phyloP scores from a whole-genome alignment of 2,797 vertebrate species.

The Sebastiscus tertius region DNA sequence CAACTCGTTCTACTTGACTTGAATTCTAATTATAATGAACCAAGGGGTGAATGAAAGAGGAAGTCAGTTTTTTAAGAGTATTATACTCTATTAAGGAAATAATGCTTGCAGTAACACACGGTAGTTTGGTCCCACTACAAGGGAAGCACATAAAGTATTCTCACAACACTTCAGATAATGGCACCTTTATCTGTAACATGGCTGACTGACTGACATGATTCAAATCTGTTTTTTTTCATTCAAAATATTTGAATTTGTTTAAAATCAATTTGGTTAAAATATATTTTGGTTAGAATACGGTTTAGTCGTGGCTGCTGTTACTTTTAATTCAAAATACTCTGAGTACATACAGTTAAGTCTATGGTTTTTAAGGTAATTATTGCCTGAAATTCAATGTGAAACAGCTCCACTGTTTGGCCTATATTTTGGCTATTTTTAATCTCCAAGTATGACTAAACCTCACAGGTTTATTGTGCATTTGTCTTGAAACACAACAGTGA shows the following conservation, averaged over 20 bases:
- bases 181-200: background rate
- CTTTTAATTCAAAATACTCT: constrained; percentile 8
- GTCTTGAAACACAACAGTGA: background rate
- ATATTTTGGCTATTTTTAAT: constrained; percentile 17
- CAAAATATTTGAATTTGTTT: constrained; percentile 1
- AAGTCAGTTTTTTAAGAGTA: constrained; percentile 45
- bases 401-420: constrained; percentile 22
- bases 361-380: constrained; percentile 36
- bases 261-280: constrained; percentile 24
- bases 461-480: background rate
- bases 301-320: background rate
- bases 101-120: constrained; percentile 53
- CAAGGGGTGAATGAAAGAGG: constrained; percentile 22
- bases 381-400: constrained; percentile 40
- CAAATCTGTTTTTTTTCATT: constrained; percentile 1
- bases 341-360: constrained; percentile 23
- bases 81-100: constrained; percentile 39
- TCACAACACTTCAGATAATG: constrained; percentile 27
- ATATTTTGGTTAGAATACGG: constrained; percentile 26
- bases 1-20: constrained; percentile 13
- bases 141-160: constrained; percentile 53
- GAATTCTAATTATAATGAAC: constrained; percentile 6
- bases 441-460: constrained; percentile 18
- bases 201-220: background rate
- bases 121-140: constrained; percentile 71